These are phyloP conservation scores for Onychorhynchus coronatus DNA, from an alignment of 2,113 vertebrate species.

Conservation along the genomic window DNA sequence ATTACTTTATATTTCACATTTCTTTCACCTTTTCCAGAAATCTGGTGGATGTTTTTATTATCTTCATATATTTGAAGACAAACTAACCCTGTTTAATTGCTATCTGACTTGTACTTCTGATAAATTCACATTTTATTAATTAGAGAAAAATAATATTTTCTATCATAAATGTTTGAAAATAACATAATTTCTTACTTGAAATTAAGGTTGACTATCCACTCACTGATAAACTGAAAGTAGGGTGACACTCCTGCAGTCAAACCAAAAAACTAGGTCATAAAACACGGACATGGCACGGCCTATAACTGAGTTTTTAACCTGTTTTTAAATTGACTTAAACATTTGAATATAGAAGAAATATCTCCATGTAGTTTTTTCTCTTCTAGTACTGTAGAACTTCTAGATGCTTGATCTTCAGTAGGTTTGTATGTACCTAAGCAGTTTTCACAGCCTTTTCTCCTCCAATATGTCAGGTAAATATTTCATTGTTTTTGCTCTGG, in stretches of 20 bases:
- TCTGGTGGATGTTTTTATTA: neutral
- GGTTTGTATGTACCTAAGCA: neutral
- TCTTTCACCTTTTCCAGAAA: neutral
- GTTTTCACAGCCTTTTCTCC: neutral
- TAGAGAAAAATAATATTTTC: neutral
- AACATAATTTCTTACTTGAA: neutral
- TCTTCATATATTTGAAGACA: neutral
- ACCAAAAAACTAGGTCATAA: neutral
- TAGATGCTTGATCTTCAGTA: neutral
- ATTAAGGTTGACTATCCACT: neutral
- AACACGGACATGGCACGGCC: accelerated
- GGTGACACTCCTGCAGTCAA: neutral
- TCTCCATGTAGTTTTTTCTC: neutral
- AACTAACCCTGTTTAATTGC: neutral
- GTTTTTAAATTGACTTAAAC: neutral
- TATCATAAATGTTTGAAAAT: neutral
- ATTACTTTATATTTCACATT: neutral
- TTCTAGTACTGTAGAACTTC: neutral
- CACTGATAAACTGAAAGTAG: neutral
- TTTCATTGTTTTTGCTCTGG: neutral
- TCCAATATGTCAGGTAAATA: neutral
- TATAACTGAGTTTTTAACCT: neutral
- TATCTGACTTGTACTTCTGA: neutral
- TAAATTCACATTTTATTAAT: neutral
- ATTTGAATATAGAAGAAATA: neutral